Percentiles rank a stretch among this genome's conserved stretches.
These are phyloP conservation scores for Calyptomena viridis DNA, from an alignment of 2,113 vertebrate genomes.

Conservation along the genomic window DNA sequence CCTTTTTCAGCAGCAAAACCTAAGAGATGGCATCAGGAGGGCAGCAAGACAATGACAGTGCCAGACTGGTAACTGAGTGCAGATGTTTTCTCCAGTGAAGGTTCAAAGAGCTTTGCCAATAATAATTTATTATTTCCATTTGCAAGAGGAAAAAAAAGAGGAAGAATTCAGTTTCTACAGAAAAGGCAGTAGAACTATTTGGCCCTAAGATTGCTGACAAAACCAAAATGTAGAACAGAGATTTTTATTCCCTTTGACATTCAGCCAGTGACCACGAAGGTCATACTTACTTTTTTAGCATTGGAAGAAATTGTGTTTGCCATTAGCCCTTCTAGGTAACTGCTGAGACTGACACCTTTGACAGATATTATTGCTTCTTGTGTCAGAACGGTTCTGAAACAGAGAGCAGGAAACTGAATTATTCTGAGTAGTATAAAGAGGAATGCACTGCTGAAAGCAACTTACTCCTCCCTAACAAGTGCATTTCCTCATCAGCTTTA, in stretches of 20 bases:
- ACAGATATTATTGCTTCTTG: slow-evolving; percentile 97
- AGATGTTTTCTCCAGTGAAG: not conserved
- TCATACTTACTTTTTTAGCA: slow-evolving; percentile 86
- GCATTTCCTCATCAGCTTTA: not conserved
- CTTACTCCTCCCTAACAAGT: not conserved
- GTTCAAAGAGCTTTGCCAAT: not conserved
- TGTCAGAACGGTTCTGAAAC: slow-evolving; percentile 87
- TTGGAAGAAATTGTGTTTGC: slow-evolving; percentile 91
- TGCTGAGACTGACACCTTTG: slow-evolving; percentile 95
- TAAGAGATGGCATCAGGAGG: not conserved
- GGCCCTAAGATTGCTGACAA: not conserved
- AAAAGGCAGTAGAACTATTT: not conserved
- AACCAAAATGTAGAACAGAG: not conserved
- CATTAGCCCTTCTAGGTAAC: slow-evolving; percentile 95
- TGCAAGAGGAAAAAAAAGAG: not conserved
- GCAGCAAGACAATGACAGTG: not conserved
- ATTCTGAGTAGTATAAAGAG: not conserved
- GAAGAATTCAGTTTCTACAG: not conserved
- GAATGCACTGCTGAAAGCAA: not conserved
- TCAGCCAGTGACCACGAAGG: not conserved
- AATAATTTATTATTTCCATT: not conserved
- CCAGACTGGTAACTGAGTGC: not conserved
- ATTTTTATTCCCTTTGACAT: not conserved
- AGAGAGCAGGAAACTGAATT: not conserved
- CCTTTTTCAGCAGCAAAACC: not conserved